Base-by-base conservation (phyloP, 23 tunicate genomes). In the Clavelina lepadiformis region DNA sequence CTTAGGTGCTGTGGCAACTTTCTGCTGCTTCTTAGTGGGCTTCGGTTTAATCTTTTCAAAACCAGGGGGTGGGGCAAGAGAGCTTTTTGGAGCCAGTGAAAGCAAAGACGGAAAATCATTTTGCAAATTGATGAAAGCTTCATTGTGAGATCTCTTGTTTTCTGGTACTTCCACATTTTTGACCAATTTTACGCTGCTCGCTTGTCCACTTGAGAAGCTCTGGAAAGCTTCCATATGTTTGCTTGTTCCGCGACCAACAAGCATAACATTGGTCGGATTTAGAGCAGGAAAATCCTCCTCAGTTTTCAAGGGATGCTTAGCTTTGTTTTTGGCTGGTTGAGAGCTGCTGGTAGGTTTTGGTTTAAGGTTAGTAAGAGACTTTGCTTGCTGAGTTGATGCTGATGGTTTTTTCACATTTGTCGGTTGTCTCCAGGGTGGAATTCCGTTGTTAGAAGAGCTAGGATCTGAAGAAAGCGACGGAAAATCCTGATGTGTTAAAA, bases 51-150 rank as follows among this genome's bases (percentile, higher is more conserved):
- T 20, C 13, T 56, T 60, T 1, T 33, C 34, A 63, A 74, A 74
- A 2, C 80, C 80, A 15, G 80, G 80, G 7, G 80, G 80, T n/a
- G 28, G 69, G 63, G 31, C 63, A 62, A 35, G 63, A 51, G 7
- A 22, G 44, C 11, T 61, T 54, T 2, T 26, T 24, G 28, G 65
- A 18, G n/a, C n/a, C n/a, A n/a, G n/a, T n/a, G n/a, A n/a, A 4
- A 18, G 26, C 34, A 74, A 46, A 23, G 68, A 56, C 5, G 80
- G 80, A 51, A 62, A 74, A 20, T 74, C 80, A 34, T 51, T 21
- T 3, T 2, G 30, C 19, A 28, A 44, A 32, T 24, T 35, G 18
- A 33, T 2, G 2, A 2, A 1, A 3, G 1, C 22, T 2, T 45
- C 28, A 13, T 33, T 61, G 13, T 61, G 33, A 23, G n/a, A n/a